Conservation (phyloP, 1,140 invertebrate species). For the Cyrtorhinus lividipennis region DNA sequence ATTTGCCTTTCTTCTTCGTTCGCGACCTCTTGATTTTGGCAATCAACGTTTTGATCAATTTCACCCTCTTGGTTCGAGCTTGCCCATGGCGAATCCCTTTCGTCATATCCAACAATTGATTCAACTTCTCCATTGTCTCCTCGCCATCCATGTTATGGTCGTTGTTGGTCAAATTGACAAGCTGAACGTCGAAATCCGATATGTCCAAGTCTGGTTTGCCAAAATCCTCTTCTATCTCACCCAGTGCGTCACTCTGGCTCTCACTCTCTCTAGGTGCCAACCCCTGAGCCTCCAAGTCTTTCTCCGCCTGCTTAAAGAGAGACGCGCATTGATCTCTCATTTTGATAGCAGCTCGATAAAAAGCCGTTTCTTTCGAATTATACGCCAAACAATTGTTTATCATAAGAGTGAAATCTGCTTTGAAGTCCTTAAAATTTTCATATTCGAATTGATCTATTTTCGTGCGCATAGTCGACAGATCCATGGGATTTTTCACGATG, state of each 20-base stretch:
- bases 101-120: constrained; percentile 37
- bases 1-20: background rate
- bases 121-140: constrained; percentile 36
- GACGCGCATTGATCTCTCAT: constrained; percentile 67
- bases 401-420: constrained; percentile 84
- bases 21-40: constrained; percentile 28
- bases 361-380: constrained; percentile 84
- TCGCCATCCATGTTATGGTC: constrained; percentile 20
- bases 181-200: constrained; percentile 1
- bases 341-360: constrained; percentile 66
- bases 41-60: constrained; percentile 37
- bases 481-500: constrained; percentile 90
- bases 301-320: constrained; percentile 59
- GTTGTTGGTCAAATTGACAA: constrained; percentile 11
- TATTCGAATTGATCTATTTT: constrained; percentile 42
- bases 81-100: constrained; percentile 37
- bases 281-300: constrained; percentile 54
- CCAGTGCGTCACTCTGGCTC: constrained; percentile 28
- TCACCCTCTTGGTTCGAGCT: constrained; percentile 34
- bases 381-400: constrained; percentile 89
- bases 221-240: constrained; percentile 15
- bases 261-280: constrained; percentile 34
- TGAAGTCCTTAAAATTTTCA: constrained; percentile 56
- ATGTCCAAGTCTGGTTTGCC: constrained; percentile 13
- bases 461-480: constrained; percentile 77